These are phyloP conservation scores for Lathamus discolor DNA, from an alignment of 2,113 vertebrate species.

Conservation along the genomic window DNA sequence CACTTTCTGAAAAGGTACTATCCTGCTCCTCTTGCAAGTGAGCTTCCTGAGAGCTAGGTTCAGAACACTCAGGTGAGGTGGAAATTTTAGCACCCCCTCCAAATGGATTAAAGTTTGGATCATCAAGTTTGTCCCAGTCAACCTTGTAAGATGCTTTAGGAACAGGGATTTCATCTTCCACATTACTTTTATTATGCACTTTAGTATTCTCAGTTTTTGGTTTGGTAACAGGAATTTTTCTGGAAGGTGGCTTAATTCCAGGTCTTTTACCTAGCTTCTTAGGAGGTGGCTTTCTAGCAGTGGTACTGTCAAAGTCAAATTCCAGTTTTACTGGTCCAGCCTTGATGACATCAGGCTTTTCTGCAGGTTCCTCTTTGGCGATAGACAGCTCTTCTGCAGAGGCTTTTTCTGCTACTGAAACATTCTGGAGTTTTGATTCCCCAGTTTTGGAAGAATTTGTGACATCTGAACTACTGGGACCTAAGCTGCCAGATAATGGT, in stretches of 20 bases:
- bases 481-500: conserved; percentile 61
- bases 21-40: not conserved
- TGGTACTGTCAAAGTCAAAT: conserved; percentile 78
- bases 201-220: not conserved
- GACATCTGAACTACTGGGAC: conserved; percentile 62
- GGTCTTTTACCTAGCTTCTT: conserved; percentile 76
- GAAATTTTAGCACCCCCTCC: conserved; percentile 63
- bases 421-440: conserved; percentile 66
- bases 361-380: not conserved
- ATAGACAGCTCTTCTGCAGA: not conserved
- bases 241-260: conserved; percentile 62
- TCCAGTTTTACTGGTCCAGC: conserved; percentile 76
- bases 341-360: not conserved
- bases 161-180: conserved; percentile 23
- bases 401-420: conserved; percentile 6
- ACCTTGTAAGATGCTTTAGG: conserved; percentile 70
- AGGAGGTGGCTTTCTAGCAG: conserved; percentile 70
- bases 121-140: conserved; percentile 76
- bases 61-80: conserved; percentile 56
- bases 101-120: conserved; percentile 80
- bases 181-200: not conserved
- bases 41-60: not conserved
- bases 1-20: not conserved
- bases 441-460: conserved; percentile 63
- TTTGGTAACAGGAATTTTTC: conserved; percentile 3